Conservation (phyloP, 2,113 vertebrate species). For the Myodes glareolus region DNA sequence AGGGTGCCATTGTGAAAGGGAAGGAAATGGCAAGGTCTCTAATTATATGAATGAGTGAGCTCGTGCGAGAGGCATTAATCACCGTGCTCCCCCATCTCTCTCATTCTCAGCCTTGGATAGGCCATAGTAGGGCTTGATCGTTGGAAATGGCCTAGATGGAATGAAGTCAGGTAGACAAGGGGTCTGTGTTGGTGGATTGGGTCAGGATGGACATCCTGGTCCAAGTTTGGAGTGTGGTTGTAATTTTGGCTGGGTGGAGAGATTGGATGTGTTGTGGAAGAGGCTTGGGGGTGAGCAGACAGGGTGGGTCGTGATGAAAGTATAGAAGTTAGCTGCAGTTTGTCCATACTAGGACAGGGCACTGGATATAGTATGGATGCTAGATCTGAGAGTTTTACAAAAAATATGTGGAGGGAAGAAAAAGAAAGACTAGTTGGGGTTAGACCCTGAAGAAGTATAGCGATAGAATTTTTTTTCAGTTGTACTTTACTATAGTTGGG, state of each 20-base stretch:
- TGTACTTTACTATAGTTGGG: conserved; percentile 25
- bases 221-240: background rate
- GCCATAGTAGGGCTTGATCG: background rate
- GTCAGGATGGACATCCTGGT: background rate
- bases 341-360: background rate
- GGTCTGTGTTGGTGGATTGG: background rate
- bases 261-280: background rate
- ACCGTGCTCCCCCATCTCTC: background rate
- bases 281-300: background rate
- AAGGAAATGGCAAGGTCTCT: background rate
- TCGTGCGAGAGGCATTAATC: background rate
- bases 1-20: background rate
- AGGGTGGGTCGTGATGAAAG: background rate
- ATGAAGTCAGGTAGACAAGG: background rate
- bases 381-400: background rate
- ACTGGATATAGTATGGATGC: background rate
- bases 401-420: background rate
- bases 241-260: background rate
- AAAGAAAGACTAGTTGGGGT: too few species aligned
- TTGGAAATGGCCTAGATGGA: background rate
- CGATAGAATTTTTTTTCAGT: conserved; percentile 11
- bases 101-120: background rate
- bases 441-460: background rate
- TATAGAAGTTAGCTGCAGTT: background rate
- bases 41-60: background rate